These are phyloP conservation scores for Prunella strophiata DNA, from an alignment of 2,797 vertebrate genomes.

Conservation along the genomic window DNA sequence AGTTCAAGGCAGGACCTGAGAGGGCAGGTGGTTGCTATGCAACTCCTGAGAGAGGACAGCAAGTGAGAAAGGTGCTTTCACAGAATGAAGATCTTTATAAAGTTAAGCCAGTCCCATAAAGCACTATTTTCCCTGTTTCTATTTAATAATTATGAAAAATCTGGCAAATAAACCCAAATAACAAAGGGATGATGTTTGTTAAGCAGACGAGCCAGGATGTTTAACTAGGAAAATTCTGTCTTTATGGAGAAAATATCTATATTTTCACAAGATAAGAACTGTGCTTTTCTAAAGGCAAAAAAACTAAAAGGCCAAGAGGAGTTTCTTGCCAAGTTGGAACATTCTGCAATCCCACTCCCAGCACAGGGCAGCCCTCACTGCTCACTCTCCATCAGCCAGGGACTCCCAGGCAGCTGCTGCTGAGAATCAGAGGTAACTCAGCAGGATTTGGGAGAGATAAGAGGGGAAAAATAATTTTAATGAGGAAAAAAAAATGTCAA, in stretches of 20 bases:
- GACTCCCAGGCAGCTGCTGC: neutral
- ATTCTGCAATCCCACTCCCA: neutral
- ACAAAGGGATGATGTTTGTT: neutral
- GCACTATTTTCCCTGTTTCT: neutral
- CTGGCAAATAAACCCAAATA: conserved; percentile 18
- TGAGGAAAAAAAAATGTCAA: neutral
- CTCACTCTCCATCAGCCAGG: neutral
- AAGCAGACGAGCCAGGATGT: conserved; percentile 36
- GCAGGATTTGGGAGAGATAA: neutral
- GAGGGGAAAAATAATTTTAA: neutral
- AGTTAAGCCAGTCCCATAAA: neutral
- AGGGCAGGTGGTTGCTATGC: conserved; percentile 38
- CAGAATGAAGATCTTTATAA: neutral
- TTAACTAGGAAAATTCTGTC: conserved; percentile 25
- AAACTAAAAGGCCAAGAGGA: neutral
- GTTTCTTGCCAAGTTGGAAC: conserved; percentile 4
- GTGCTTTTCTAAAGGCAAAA: conserved; percentile 45
- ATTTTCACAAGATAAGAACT: conserved; percentile 61
- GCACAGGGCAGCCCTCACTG: neutral
- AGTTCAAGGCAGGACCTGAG: neutral
- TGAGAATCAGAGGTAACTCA: neutral
- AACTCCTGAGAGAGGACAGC: conserved; percentile 1
- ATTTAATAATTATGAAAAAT: conserved; percentile 4
- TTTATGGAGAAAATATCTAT: conserved; percentile 12
- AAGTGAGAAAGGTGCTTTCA: neutral